phyloP scores from a whole-genome alignment of 2,113 vertebrate species.

The Galeopterus variegatus region DNA sequence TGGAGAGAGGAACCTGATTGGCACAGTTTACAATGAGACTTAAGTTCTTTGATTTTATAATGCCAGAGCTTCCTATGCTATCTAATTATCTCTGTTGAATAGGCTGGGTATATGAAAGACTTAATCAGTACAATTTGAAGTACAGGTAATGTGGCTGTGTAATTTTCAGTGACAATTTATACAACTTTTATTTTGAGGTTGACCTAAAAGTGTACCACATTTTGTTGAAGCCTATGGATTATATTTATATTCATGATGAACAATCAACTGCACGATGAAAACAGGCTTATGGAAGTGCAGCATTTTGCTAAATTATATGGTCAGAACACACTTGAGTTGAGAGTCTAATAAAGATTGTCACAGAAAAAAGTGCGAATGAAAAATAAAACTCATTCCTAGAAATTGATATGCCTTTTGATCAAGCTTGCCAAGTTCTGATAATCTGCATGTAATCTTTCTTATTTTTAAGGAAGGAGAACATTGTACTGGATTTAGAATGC shows the following conservation, averaged over 20 bases:
- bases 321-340: slow-evolving; percentile 70
- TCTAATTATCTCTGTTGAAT: slow-evolving; percentile 88
- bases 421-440: slow-evolving; percentile 62
- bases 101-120: slow-evolving; percentile 83
- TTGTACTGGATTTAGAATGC: not conserved
- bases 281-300: slow-evolving; percentile 71
- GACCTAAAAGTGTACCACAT: slow-evolving; percentile 67
- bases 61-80: slow-evolving; percentile 82
- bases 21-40: slow-evolving; percentile 73
- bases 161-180: slow-evolving; percentile 80
- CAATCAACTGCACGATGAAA: slow-evolving; percentile 80
- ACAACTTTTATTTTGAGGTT: slow-evolving; percentile 81
- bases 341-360: slow-evolving; percentile 80
- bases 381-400: slow-evolving; percentile 76
- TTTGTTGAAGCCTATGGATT: slow-evolving; percentile 73
- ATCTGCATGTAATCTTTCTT: slow-evolving; percentile 41
- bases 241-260: slow-evolving; percentile 83
- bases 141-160: slow-evolving; percentile 83
- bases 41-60: slow-evolving; percentile 85
- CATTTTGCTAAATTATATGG: slow-evolving; percentile 80
- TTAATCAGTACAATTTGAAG: slow-evolving; percentile 86
- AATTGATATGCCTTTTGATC: slow-evolving; percentile 71
- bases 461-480: slow-evolving; percentile 5
- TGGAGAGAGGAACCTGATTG: not conserved
- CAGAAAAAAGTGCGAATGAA: slow-evolving; percentile 63